Conservation (phyloP, 2,113 vertebrate genomes). For the Colinus virginianus region DNA sequence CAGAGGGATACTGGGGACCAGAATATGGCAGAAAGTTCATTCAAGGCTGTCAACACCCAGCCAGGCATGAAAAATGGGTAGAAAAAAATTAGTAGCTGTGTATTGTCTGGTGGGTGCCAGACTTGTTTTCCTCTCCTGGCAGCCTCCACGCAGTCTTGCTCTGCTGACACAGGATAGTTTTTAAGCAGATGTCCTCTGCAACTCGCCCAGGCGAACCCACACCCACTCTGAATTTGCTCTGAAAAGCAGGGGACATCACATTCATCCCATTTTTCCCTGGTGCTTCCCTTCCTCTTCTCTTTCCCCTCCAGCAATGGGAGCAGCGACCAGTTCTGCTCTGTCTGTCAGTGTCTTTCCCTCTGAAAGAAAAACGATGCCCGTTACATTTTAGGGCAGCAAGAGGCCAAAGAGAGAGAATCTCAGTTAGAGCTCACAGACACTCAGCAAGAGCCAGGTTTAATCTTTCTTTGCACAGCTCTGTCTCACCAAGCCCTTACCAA, state of each 20-base stretch:
- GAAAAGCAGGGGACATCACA: not conserved
- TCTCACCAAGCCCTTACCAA: not conserved
- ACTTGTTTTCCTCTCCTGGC: not conserved
- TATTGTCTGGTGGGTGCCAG: not conserved
- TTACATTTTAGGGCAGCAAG: not conserved
- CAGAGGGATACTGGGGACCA: not conserved
- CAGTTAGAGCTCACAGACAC: not conserved
- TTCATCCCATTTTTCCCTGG: not conserved
- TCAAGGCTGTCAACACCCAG: not conserved
- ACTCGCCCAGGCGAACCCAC: not conserved
- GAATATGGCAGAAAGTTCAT: not conserved
- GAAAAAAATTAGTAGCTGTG: not conserved
- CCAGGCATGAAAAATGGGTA: not conserved
- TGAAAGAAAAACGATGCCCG: accelerated
- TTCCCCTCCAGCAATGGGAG: not conserved
- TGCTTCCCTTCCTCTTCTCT: not conserved
- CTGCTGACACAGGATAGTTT: not conserved
- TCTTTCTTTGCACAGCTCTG: not conserved
- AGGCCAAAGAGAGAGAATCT: not conserved
- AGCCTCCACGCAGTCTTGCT: not conserved
- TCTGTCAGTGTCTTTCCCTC: not conserved
- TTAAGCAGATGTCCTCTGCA: not conserved
- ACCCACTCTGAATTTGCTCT: not conserved
- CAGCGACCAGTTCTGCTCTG: accelerated
- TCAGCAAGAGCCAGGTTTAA: not conserved